Percentiles rank a stretch among this genome's conserved stretches.
Conservation (phyloP, 2,113 vertebrate species). For the Takifugu bimaculatus region DNA sequence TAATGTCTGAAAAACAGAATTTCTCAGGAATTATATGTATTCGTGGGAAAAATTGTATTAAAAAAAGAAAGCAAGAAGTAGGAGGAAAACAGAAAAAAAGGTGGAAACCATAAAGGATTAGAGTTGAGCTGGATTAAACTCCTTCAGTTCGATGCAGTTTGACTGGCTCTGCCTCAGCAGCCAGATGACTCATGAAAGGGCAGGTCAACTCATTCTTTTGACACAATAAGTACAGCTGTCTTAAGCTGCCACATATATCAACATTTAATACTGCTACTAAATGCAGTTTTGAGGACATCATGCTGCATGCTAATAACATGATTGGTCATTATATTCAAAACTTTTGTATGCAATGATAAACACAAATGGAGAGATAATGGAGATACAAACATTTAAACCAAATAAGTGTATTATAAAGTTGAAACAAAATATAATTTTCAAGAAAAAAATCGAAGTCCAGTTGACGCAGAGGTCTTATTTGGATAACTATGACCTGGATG, state of each 20-base stretch:
- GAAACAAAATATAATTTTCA: too few species aligned
- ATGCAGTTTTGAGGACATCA: background rate
- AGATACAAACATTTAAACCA: too few species aligned
- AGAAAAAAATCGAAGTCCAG: too few species aligned
- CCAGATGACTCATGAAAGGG: background rate
- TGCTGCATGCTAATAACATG: background rate
- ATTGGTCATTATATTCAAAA: too few species aligned
- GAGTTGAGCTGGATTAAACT: conserved; percentile 8
- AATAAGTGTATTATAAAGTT: too few species aligned
- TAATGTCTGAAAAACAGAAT: background rate
- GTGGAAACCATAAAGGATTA: background rate
- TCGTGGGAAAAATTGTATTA: background rate
- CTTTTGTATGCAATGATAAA: too few species aligned
- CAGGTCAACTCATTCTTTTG: conserved; percentile 10
- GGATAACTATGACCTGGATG: too few species aligned
- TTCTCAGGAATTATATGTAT: background rate
- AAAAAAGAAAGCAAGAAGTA: background rate
- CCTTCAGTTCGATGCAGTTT: conserved; percentile 1
- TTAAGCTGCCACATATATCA: too few species aligned
- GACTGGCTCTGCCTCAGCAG: background rate
- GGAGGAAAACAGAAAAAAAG: background rate
- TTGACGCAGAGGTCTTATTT: too few species aligned
- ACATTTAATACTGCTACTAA: background rate
- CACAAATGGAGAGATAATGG: too few species aligned
- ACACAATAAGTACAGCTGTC: background rate